A percentile compares a stretch with the other conserved stretches of the same genome.
phyloP scores from a whole-genome alignment of 2,888 invertebrate genomes.

The Platycheirus albimanus region DNA sequence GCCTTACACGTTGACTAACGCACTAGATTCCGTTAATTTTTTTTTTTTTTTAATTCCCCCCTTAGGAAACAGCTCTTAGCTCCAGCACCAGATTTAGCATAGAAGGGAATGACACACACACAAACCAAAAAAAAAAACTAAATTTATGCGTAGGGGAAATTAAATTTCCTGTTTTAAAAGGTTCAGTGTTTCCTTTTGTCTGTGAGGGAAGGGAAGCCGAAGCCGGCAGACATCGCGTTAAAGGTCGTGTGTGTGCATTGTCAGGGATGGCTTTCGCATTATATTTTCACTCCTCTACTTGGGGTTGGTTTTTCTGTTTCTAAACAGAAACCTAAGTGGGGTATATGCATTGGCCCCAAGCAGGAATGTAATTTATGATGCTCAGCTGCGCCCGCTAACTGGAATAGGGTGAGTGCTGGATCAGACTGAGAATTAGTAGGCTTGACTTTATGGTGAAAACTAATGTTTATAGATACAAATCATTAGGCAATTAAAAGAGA shows the following conservation, averaged over 20 bases:
- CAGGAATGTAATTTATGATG: conserved; percentile 65
- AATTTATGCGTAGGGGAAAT: conserved; percentile 77
- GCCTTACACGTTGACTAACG: conserved; percentile 45
- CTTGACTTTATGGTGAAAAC: conserved; percentile 49
- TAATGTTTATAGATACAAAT: conserved; percentile 41
- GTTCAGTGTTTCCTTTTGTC: conserved; percentile 55
- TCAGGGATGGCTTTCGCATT: conserved; percentile 11
- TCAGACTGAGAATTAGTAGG: conserved; percentile 31
- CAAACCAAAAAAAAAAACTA: conserved; percentile 48
- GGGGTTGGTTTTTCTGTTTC: neutral
- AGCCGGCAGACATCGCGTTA: conserved; percentile 10
- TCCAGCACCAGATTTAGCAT: conserved; percentile 3
- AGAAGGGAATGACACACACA: no score
- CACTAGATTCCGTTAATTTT: conserved; percentile 33
- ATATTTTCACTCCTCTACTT: conserved; percentile 29
- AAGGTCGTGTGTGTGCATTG: conserved; percentile 35
- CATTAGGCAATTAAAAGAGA: conserved; percentile 51
- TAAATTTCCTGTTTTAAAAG: conserved; percentile 76
- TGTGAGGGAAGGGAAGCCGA: neutral
- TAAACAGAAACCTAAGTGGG: conserved; percentile 12
- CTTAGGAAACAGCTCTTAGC: conserved; percentile 18
- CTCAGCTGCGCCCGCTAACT: conserved; percentile 3
- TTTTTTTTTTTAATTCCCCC: conserved; percentile 33
- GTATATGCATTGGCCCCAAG: conserved; percentile 59
- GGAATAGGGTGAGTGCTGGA: conserved; percentile 12